Conservation (phyloP, 2,113 vertebrate species). For the Oncorhynchus keta region DNA sequence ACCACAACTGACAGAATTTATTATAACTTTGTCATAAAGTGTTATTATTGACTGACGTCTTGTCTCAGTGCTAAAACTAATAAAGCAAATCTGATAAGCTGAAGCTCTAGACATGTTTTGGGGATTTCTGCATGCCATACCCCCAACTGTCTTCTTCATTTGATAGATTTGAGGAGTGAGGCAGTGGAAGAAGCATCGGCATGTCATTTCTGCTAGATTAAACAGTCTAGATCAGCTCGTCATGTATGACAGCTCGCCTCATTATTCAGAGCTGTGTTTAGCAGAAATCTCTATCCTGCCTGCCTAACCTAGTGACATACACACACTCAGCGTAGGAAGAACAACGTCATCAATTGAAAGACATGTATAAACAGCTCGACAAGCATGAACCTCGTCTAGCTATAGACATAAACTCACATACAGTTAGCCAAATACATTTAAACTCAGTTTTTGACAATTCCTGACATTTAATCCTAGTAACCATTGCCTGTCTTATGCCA, state of each 20-base stretch:
- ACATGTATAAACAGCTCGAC: not conserved
- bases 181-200: slow-evolving; percentile 23
- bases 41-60: not conserved
- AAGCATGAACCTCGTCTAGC: no score
- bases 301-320: not conserved
- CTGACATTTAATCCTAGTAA: no score
- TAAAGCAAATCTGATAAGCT: slow-evolving; percentile 38
- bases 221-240: slow-evolving; percentile 51
- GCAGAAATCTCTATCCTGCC: slow-evolving; percentile 52
- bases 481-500: no score
- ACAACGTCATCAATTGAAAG: not conserved
- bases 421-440: no score
- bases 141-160: slow-evolving; percentile 17
- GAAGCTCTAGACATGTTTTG: slow-evolving; percentile 25
- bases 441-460: no score
- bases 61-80: not conserved
- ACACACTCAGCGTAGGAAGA: not conserved
- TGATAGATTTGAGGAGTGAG: slow-evolving; percentile 33
- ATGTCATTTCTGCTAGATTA: slow-evolving; percentile 57
- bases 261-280: slow-evolving; percentile 52
- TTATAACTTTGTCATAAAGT: not conserved
- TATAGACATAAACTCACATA: not conserved
- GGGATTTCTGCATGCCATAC: slow-evolving; percentile 13
- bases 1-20: not conserved
- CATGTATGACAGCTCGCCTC: slow-evolving; percentile 57